Base-by-base conservation (phyloP, 1,140 invertebrate species). In the Cotesia chilonis region DNA sequence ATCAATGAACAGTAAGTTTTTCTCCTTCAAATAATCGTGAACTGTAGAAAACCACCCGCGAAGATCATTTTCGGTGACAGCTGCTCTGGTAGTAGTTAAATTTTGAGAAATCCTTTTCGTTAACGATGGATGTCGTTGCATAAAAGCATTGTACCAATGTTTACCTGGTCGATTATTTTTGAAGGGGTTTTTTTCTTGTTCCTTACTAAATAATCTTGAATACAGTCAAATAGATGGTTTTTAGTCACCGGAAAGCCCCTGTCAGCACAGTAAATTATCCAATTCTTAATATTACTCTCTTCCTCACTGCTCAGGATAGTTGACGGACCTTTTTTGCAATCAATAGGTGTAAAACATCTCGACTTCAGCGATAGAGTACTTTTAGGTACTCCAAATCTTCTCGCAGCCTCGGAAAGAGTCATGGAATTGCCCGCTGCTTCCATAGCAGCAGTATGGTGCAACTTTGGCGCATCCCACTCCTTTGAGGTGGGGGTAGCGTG, bases 201-300 rank as follows among this genome's bases (percentile, higher is more conserved):
- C 28, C 77, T 74, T 35, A 68, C 71, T 41, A 85, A 73, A 51
- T 82, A 79, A 65, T 74, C 73, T 76, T 84, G 74, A 20, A 84
- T 81, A 72, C 77, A 81, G 70, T 81, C 78, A 6, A 80, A 36
- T 51, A 87, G 70, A 63, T 80, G 51, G 35, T 81, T 75, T 78
- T 80, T 80, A 47, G 78, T 81, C 7, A 81, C 68, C 5, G 85
- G 83, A 74, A 80, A 78, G 35, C 81, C 74, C 14, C 41, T 71
- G 35, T 72, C 57, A 20, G 70, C 61, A 35, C 69, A 65, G 41
- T 71, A 52, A 37, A 75, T 20, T 35, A 75, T 74, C 74, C 72
- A 77, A 41, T 72, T 54, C 4, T 74, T 72, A 61, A 77, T 72
- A 5, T 77, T 51, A n/a, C 64, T 35, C 64, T 77, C 72, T 66